Conservation (phyloP, 2,113 vertebrate species). For the Ia io region DNA sequence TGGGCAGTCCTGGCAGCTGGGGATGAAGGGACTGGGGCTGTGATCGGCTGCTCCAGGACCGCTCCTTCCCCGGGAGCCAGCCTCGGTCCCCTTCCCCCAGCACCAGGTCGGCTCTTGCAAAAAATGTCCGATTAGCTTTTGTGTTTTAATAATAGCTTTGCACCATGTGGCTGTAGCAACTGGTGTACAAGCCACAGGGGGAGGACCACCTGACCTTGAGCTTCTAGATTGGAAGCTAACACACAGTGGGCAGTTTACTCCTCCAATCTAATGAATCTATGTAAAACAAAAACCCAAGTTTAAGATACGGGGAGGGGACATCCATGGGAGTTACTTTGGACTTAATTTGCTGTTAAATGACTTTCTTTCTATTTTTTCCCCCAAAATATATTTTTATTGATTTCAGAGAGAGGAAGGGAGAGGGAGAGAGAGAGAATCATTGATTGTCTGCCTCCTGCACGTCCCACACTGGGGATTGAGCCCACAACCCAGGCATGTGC, state of each 20-base stretch:
- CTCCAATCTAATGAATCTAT: not conserved
- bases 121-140: not conserved
- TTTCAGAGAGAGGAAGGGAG: too few species aligned
- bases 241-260: fast-evolving
- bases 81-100: not conserved
- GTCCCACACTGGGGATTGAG: too few species aligned
- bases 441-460: too few species aligned
- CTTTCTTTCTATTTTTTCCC: not conserved
- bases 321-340: not conserved
- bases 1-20: not conserved
- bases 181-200: not conserved
- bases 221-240: not conserved
- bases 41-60: not conserved
- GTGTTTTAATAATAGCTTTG: not conserved
- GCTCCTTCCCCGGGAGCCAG: not conserved
- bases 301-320: not conserved
- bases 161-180: not conserved
- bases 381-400: too few species aligned
- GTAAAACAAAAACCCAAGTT: not conserved
- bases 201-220: not conserved
- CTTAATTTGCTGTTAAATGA: not conserved
- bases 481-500: too few species aligned
- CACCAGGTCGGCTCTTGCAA: not conserved
- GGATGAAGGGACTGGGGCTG: fast-evolving
- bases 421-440: too few species aligned